A percentile compares a stretch with the other conserved stretches of the same genome.
These are phyloP conservation scores for Diploscapter pachys DNA, from an alignment of 1,140 invertebrate genomes.

Conservation along the genomic window DNA sequence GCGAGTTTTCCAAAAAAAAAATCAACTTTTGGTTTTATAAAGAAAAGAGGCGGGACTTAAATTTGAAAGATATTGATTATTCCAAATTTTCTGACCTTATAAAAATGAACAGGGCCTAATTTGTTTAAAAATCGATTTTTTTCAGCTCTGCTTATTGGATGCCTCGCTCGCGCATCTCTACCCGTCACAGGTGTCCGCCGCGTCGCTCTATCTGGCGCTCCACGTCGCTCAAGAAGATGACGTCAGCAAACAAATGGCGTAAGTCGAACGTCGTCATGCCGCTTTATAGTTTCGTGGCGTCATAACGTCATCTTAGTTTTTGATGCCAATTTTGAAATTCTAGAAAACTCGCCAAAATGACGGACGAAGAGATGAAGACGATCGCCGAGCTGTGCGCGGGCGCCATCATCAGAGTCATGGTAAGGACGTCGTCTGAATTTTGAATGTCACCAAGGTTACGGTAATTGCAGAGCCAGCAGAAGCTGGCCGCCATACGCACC, in stretches of 20 bases:
- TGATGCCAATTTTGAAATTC: neutral
- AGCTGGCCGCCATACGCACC: neutral
- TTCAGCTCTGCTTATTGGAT: neutral
- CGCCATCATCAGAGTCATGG: too few species aligned
- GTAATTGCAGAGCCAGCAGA: conserved; percentile 4
- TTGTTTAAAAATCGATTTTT: too few species aligned
- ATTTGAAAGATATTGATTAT: neutral
- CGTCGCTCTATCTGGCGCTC: neutral
- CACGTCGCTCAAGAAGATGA: neutral
- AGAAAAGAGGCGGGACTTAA: too few species aligned
- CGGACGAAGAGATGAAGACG: neutral
- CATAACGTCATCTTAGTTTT: neutral
- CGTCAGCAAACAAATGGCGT: neutral
- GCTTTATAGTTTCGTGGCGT: neutral
- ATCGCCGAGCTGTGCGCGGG: too few species aligned
- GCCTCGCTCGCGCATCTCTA: neutral
- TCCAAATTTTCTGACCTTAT: neutral
- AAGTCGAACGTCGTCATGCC: neutral
- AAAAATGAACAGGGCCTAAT: neutral
- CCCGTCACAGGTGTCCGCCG: neutral
- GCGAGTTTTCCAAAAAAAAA: neutral
- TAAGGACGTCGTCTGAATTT: neutral
- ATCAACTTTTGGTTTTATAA: too few species aligned
- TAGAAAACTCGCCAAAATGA: neutral
- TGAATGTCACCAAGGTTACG: neutral